phyloP scores from a whole-genome alignment of 2,797 vertebrate genomes.

The Eulemur rubriventer region DNA sequence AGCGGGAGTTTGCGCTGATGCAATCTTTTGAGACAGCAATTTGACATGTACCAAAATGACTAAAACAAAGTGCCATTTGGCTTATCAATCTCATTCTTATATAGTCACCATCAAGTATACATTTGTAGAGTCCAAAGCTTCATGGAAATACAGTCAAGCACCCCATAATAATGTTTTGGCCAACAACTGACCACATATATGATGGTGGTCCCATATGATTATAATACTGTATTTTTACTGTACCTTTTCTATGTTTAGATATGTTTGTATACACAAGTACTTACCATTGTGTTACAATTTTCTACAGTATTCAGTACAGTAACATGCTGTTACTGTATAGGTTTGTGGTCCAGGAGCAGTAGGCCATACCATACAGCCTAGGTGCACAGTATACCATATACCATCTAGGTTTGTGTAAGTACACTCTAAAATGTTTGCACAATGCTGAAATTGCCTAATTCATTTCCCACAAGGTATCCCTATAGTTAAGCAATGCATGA shows the following conservation, averaged over 20 bases:
- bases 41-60: background rate
- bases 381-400: too few species aligned
- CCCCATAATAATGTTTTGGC: background rate
- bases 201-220: background rate
- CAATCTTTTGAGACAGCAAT: background rate
- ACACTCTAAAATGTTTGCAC: background rate
- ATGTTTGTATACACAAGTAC: background rate
- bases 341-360: background rate
- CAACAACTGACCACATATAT: background rate
- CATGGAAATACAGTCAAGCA: background rate
- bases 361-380: background rate
- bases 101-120: background rate
- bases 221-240: background rate
- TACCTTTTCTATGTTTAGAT: background rate
- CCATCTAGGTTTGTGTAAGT: background rate
- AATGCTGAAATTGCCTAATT: background rate
- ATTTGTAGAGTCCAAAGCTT: background rate
- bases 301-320: background rate
- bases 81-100: background rate
- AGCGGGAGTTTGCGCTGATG: background rate
- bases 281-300: background rate
- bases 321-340: background rate
- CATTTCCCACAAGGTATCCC: background rate
- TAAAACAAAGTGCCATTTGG: background rate
- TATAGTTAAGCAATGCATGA: background rate